A percentile compares a stretch with the other conserved stretches of the same genome.
These are phyloP conservation scores for Coremacera marginata DNA, from an alignment of 2,888 invertebrate species.

Conservation along the genomic window DNA sequence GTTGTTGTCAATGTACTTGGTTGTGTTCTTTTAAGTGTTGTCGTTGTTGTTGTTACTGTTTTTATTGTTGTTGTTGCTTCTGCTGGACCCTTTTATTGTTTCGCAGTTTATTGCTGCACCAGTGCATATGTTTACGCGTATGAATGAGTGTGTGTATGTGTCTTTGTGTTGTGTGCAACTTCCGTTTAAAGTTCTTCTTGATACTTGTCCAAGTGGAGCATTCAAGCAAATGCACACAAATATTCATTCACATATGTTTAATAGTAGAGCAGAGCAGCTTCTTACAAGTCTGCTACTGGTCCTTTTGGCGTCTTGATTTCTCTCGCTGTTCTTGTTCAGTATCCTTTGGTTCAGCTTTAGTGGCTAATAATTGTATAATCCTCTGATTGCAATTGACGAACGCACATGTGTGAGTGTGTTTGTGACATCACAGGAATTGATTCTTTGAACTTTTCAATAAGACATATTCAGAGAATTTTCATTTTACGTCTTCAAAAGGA, in stretches of 20 bases:
- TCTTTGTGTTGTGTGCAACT: constrained; percentile 30
- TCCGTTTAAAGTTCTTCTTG: constrained; percentile 57
- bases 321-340: background rate
- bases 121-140: constrained; percentile 51
- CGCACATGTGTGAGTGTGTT: background rate
- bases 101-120: constrained; percentile 62
- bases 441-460: background rate
- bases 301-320: background rate
- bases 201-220: constrained; percentile 60
- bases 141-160: constrained; percentile 13
- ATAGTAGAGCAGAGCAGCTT: background rate
- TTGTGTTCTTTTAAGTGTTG: constrained; percentile 27
- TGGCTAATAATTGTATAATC: constrained; percentile 20
- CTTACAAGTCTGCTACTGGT: background rate
- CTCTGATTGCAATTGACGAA: constrained; percentile 10
- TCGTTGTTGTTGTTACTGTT: constrained; percentile 1
- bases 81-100: constrained; percentile 55
- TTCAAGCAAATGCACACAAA: background rate
- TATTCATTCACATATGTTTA: background rate
- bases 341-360: background rate
- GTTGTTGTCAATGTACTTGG: constrained; percentile 19
- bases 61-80: constrained; percentile 37
- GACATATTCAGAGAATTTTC: background rate
- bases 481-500: background rate
- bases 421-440: background rate